These are phyloP conservation scores for Spisula solida DNA, from an alignment of 2,888 invertebrate genomes.

Conservation along the genomic window DNA sequence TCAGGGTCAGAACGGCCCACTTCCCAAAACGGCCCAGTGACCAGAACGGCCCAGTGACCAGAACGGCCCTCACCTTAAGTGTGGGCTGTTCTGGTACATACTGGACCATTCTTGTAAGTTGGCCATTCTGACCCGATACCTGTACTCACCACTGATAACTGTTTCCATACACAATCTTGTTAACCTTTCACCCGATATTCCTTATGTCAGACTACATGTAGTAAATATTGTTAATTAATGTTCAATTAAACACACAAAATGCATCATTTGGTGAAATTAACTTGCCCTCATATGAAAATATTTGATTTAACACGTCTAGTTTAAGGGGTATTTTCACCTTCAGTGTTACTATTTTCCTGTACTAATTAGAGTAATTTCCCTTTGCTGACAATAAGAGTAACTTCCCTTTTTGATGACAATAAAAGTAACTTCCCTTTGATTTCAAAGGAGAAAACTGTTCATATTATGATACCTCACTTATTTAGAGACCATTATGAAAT, in stretches of 20 bases:
- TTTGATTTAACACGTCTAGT: not conserved
- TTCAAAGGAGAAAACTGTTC: not conserved
- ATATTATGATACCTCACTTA: not conserved
- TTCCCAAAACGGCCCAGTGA: too few species aligned
- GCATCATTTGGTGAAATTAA: not conserved
- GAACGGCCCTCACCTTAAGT: too few species aligned
- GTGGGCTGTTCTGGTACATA: too few species aligned
- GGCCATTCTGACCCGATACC: too few species aligned
- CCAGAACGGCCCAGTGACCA: too few species aligned
- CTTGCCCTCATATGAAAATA: not conserved
- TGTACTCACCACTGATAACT: not conserved
- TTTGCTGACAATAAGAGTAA: too few species aligned
- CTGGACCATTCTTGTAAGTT: too few species aligned
- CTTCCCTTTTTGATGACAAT: too few species aligned
- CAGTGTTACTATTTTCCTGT: not conserved
- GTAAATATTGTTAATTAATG: not conserved
- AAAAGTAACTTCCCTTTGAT: not conserved
- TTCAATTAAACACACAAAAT: not conserved
- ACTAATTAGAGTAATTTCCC: not conserved
- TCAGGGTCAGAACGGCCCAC: too few species aligned
- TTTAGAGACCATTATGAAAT: not conserved
- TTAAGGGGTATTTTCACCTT: not conserved
- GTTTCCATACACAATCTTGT: not conserved
- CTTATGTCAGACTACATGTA: not conserved
- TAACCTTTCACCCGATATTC: not conserved